phyloP scores from a whole-genome alignment of 2,113 vertebrate genomes.

The Cyanoderma ruficeps region DNA sequence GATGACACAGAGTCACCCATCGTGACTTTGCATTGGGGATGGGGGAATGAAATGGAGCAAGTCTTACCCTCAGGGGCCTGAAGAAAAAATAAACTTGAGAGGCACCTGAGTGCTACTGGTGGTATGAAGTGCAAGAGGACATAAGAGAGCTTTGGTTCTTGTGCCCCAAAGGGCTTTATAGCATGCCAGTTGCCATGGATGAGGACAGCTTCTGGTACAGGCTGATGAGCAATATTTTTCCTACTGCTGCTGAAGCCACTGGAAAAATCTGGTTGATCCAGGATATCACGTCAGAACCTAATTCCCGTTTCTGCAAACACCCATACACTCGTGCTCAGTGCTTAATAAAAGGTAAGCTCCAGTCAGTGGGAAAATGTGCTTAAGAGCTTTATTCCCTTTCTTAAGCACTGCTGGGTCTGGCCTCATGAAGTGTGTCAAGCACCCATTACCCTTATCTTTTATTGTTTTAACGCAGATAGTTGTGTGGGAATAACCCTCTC shows the following conservation, averaged over 20 bases:
- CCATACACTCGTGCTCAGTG: background rate
- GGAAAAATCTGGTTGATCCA: constrained; percentile 54
- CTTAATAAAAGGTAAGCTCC: constrained; percentile 47
- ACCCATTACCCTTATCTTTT: constrained; percentile 3
- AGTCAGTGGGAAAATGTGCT: constrained; percentile 52
- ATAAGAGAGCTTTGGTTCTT: background rate
- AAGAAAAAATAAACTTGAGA: background rate
- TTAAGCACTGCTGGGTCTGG: constrained; percentile 9
- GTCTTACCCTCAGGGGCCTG: background rate
- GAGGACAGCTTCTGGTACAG: background rate
- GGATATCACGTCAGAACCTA: constrained; percentile 32
- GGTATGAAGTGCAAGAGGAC: background rate
- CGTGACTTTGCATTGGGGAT: background rate
- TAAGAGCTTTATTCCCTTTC: constrained; percentile 44
- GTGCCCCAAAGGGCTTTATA: background rate
- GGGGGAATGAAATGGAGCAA: background rate
- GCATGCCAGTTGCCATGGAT: background rate
- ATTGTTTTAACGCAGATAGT: background rate
- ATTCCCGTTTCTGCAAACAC: constrained; percentile 1
- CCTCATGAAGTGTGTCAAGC: background rate
- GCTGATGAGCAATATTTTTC: background rate
- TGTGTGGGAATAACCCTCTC: constrained; percentile 6
- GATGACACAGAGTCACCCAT: fast-evolving
- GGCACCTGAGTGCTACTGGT: background rate
- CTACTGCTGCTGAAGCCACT: constrained; percentile 14